Base-by-base conservation (phyloP, 2,888 invertebrate species). In the Acanthosepion lycidas region DNA sequence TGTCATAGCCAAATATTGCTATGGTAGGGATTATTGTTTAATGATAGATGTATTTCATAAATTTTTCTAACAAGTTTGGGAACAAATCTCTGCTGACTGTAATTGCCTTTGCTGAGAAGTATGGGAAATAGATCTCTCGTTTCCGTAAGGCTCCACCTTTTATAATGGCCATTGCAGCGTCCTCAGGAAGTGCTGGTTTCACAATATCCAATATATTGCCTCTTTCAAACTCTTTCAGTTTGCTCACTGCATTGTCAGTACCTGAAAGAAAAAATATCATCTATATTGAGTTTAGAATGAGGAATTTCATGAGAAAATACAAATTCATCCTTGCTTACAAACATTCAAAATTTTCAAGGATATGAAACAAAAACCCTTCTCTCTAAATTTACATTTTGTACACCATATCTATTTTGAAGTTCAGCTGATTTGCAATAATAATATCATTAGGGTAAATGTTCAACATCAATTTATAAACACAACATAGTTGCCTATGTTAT, bases 161-260 rank as follows among this genome's bases (percentile, higher is more conserved):
- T 28, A 97, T 96, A 15, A 97, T 96, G 1, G 96, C 97, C 78
- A 96, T 95, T 0, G 97, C 97, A 1, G 97, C 96, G 94, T 96
- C 97, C n/a, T 95, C 95, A 0, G 97, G 97, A 5, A 95, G 95
- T 6, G 96, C 97, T 2, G 96, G 95, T 15, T 95, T 95, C 18
- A 96, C 12, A 12, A 91, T 94, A 23, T 95, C 94, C 51, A 97
- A 59, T 48, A 97, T 93, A 78, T 94, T 95, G 15, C 95, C 95
- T 94, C 96, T 95, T 8, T 96, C 96, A 94, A 96, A 96, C 23
- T 95, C 95, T 91, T 95, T 78, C 15, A 97, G 94, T 51, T 96
- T 95, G 42, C 94, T 95, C 0, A 97, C 93, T 12, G 97, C 96
- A 95, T 96, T 96, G 48, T 96, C 96, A 91, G 97, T 97, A n/a